Evolutionary conservation across 1,140 invertebrate genomes (phyloP).

Genomic region (Sitobion miscanthi): DNA sequence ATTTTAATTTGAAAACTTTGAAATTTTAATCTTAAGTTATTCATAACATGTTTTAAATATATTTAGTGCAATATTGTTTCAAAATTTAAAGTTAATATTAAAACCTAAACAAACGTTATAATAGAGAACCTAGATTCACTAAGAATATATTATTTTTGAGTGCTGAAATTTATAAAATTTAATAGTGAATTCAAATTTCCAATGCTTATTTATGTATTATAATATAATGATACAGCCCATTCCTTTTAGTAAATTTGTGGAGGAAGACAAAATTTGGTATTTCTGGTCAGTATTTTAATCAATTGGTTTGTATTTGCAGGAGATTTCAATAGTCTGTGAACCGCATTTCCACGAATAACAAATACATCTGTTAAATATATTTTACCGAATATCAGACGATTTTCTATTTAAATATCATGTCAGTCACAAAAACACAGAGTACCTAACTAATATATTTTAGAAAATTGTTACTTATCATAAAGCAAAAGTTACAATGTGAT

Average conservation of each 20-base stretch:
- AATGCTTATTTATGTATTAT: neutral
- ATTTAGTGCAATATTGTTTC: neutral
- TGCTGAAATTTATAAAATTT: neutral
- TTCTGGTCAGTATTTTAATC: neutral
- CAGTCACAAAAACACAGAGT: neutral
- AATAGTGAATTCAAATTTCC: neutral
- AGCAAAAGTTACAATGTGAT: neutral
- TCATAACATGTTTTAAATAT: neutral
- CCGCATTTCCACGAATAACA: neutral
- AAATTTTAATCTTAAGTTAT: neutral
- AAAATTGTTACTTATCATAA: neutral
- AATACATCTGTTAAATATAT: neutral
- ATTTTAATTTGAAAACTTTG: neutral
- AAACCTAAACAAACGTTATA: neutral
- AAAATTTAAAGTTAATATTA: neutral
- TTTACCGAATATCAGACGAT: neutral
- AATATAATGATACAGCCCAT: neutral
- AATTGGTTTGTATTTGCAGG: neutral
- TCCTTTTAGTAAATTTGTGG: too few species aligned
- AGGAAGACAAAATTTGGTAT: neutral
- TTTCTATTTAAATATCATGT: neutral
- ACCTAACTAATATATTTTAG: neutral
- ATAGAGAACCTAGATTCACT: neutral
- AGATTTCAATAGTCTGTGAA: neutral
- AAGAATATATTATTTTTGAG: neutral